Evolutionary conservation across 92 coral and sea anemone species (phyloP), one percentile per base, ranked within the genome.

Genomic region (Paramuricea clavata): DNA sequence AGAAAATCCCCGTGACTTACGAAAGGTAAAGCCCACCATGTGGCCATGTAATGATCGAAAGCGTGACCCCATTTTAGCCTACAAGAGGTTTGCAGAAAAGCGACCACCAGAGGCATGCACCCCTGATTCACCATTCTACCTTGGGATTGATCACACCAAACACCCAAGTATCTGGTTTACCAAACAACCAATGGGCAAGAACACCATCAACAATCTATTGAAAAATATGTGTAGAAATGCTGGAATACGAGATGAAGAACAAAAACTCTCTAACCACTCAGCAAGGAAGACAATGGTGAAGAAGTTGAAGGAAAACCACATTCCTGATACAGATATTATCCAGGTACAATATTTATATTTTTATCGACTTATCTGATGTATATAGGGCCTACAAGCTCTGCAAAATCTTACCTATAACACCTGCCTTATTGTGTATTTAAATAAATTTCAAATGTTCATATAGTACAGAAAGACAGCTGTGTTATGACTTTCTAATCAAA

Each of bases 11-110:
- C 12, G 6, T 42, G 6, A 42, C 12, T 42, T 42, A 42, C 49
- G 12, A 42, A 42, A 42, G 49, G 12, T 42, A 5, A 42, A 42
- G 12, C 6, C 12, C 12, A 42, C 49, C 12, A 42, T 5, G 12
- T 42, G 49, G 49, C 49, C 49, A 42, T 42, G 49, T 42, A 6
- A 6, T 5, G 49, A 42, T 42, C 49, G 12, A 42, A 6, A 42
- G 49, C 49, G 49, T 42, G 12, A 5, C 49, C 13, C n/a, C n/a
- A n/a, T n/a, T n/a, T n/a, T n/a, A n/a, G 69, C 31, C 27, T 61
- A 61, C 69, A 61, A 61, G 69, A 61, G n/a, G 69, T 61, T 61
- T 61, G 3, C 69, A 61, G 69, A 19, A 12, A 27, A 61, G 69
- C 3, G 69, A 11, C 69, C 69, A 1, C 69, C 69, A 61, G n/a